Base-by-base conservation (phyloP, 2,113 vertebrate genomes). In the Gobio gobio region DNA sequence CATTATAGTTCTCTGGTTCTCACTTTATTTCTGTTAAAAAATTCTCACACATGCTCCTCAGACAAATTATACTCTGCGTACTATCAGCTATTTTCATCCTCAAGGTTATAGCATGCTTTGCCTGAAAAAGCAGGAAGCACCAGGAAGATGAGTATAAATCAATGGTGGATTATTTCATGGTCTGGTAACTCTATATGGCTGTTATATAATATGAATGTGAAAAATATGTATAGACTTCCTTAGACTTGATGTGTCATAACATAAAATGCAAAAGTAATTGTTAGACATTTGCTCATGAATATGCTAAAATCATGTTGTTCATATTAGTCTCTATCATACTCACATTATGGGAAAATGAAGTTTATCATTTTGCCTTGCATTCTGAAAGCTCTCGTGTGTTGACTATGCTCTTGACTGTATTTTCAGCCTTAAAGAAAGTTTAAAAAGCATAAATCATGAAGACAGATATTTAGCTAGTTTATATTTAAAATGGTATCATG, bases 161-260 rank as follows among this genome's bases (percentile, higher is more conserved):
- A 82, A 68, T 68, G 72, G 58, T 58, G 79, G 72, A 83, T 86
- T 82, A 77, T 68, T 77, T 45, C 85, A 78, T 43, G 73, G 79
- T 64, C 61, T 33, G 36, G 5, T 51, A 59, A 40, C 47, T 56
- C 70, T 51, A 75, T 33, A 78, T 36, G 33, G 40, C 36, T 84
- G 20, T 84, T n/a, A 78, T 78, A 43, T 75, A 73, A 83, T 73
- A 58, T 61, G 26, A 83, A 83, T 74, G n/a, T 75, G 26, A 63
- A 75, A 81, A 63, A 83, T n/a, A 59, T 68, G 26, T 84, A 56
- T 66, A 54, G 29, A 56, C 29, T 45, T 36, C 49, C 47, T 36
- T 18, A 33, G 16, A 76, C 24, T 54, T 18, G 45, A 26, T 76
- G 47, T 54, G 74, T 22, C 74, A 76, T 20, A 76, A 33, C 29